Base-by-base conservation (phyloP, 2,888 invertebrate species). In the Pyrgus malvae region DNA sequence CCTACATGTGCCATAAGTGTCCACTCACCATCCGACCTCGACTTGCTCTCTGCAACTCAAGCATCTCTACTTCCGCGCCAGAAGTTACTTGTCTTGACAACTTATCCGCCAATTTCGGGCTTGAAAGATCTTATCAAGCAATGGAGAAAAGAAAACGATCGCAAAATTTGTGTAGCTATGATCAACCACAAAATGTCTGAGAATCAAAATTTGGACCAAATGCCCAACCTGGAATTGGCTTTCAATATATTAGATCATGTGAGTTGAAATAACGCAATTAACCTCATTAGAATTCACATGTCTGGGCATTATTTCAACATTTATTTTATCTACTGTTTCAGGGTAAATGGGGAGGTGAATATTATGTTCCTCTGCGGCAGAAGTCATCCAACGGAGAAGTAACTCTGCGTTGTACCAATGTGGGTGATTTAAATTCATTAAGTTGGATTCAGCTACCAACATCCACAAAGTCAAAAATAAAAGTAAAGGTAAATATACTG, bases 341-440 rank as follows among this genome's bases (percentile, higher is more conserved):
- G 74, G 69, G 67, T 35, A 55, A 60, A 23, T 69, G 70, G 70
- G 74, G 74, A 9, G 71, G 71, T 21, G 70, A 74, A 50, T 76
- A 69, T 48, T 66, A 63, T 51, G 46, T 70, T 9, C 67, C 72
- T 0, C 37, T 63, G 1, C 27, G 61, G 12, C 63, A 65, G 35
- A 58, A 35, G 1, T 4, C 38, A 9, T 14, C 23, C 21, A 55
- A 56, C 2, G 54, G 17, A 23, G 57, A 49, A 3, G 56, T 68
- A 4, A 56, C 59, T 9, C 55, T 74, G 1, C 60, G 64, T 33
- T 68, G 50, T 51, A 51, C 48, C 12, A 58, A 16, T 11, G 54
- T 58, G 45, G 76, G 79, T 4, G 67, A 78, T 38, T 33, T 78
- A 0, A 57, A 72, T 5, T 70, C 78, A 0, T 55, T 81, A 14